These are phyloP conservation scores for Maniola jurtina DNA, from an alignment of 1,140 invertebrate genomes.

Conservation along the genomic window DNA sequence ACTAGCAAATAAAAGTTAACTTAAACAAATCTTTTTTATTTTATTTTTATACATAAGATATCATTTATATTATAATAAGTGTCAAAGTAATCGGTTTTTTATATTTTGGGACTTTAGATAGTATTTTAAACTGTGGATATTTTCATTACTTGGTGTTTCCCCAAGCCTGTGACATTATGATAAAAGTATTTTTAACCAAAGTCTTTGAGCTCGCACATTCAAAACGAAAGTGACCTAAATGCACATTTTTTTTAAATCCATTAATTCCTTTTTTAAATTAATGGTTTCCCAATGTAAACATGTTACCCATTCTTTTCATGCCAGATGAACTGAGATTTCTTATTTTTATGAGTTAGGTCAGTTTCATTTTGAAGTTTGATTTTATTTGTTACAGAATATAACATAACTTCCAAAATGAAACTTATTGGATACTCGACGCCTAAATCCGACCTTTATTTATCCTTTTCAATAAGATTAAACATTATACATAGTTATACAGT, in stretches of 20 bases:
- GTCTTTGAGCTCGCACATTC: not conserved
- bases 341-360: not conserved
- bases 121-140: not conserved
- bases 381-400: not conserved
- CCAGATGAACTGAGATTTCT: not conserved
- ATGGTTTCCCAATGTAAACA: no score
- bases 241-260: no score
- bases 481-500: conserved; percentile 1
- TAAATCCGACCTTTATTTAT: not conserved
- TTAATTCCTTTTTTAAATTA: no score
- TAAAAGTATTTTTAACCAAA: not conserved
- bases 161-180: not conserved
- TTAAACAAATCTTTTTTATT: conserved; percentile 57
- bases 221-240: not conserved
- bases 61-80: conserved; percentile 29
- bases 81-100: conserved; percentile 44
- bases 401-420: not conserved
- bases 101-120: conserved; percentile 16
- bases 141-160: not conserved
- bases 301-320: no score
- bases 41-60: not conserved
- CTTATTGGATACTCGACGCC: not conserved
- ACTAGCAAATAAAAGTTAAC: conserved; percentile 76
- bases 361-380: not conserved
- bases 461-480: not conserved